Evolutionary conservation across 2,797 vertebrate genomes (phyloP).

Genomic region (Valencia hispanica): DNA sequence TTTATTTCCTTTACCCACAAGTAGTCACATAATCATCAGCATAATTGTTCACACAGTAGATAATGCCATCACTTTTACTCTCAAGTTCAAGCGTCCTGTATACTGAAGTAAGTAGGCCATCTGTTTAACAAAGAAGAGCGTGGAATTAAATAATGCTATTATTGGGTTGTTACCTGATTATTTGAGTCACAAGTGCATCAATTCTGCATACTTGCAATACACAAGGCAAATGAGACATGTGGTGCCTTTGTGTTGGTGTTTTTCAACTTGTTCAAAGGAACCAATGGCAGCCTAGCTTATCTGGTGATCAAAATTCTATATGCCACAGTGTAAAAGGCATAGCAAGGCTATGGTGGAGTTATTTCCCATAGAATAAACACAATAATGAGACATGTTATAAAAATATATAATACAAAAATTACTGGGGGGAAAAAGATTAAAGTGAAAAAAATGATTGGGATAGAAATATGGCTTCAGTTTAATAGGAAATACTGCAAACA

Average conservation of each 20-base stretch:
- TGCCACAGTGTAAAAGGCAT: too few relatives aligned
- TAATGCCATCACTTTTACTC: neutral
- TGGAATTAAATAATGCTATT: neutral
- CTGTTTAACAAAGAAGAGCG: neutral
- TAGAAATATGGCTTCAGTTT: neutral
- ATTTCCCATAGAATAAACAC: neutral
- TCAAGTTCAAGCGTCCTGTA: neutral
- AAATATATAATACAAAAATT: too few relatives aligned
- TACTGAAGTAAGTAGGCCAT: neutral
- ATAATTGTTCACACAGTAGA: neutral
- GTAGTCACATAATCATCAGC: neutral
- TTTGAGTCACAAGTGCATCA: neutral
- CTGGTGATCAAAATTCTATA: too few relatives aligned
- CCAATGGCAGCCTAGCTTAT: too few relatives aligned
- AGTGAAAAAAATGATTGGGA: too few relatives aligned
- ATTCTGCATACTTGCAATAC: neutral
- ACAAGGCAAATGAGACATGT: neutral
- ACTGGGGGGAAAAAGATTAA: neutral
- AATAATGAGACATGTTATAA: neutral
- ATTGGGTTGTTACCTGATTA: neutral
- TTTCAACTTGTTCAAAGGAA: neutral
- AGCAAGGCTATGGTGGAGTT: too few relatives aligned
- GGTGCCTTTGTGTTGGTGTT: neutral
- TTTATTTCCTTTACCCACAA: neutral
- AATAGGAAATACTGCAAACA: neutral